These are phyloP conservation scores for Lamellibrachia luymesi DNA, from an alignment of 1,140 invertebrate species.

Conservation along the genomic window DNA sequence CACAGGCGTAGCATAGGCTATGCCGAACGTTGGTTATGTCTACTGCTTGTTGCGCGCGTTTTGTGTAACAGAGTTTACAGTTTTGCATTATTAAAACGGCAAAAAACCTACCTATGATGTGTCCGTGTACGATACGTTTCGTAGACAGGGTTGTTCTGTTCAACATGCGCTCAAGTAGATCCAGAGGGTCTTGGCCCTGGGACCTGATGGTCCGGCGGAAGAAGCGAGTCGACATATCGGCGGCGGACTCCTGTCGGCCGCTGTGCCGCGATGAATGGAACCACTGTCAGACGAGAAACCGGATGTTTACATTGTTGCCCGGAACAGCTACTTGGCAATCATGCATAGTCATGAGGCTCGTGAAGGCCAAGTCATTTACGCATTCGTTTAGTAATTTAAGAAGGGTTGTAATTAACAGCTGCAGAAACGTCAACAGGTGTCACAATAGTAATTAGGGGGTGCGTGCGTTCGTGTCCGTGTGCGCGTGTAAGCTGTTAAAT, in stretches of 20 bases:
- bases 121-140: slow-evolving; percentile 36
- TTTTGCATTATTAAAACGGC: not conserved
- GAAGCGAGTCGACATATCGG: slow-evolving; percentile 4
- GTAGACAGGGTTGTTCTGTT: slow-evolving; percentile 43
- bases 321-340: not conserved
- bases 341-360: not conserved
- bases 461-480: too few species aligned
- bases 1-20: not conserved
- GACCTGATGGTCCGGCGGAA: not conserved
- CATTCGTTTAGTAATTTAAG: too few species aligned
- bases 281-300: not conserved
- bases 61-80: not conserved
- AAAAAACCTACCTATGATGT: slow-evolving; percentile 41
- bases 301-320: not conserved
- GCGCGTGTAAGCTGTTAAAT: too few species aligned
- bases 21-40: not conserved
- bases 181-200: slow-evolving; percentile 22
- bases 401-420: too few species aligned
- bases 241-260: not conserved
- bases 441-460: too few species aligned
- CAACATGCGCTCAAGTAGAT: slow-evolving; percentile 41
- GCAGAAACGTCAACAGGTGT: too few species aligned
- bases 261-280: not conserved
- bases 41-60: not conserved
- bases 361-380: not conserved